phyloP scores from a whole-genome alignment of 2,113 vertebrate species.

The Semicossyphus pulcher region DNA sequence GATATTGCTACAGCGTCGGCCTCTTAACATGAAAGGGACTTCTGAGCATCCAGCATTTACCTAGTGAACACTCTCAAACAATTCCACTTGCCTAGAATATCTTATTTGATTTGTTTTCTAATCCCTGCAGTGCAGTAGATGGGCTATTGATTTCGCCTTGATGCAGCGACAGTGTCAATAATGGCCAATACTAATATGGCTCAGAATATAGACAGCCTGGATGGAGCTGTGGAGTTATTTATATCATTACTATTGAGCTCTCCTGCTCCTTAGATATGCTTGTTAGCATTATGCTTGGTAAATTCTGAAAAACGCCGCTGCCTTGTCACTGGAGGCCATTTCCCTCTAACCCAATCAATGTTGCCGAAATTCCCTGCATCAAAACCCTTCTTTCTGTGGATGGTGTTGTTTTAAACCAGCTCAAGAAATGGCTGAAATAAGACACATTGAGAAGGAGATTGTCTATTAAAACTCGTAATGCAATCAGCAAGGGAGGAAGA shows the following conservation, averaged over 20 bases:
- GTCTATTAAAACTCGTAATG: conserved; percentile 40
- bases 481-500: conserved; percentile 41
- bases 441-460: conserved; percentile 3
- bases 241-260: conserved; percentile 51
- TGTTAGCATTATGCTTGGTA: conserved; percentile 52
- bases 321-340: conserved; percentile 29
- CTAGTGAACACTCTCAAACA: conserved; percentile 33
- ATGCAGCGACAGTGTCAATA: conserved; percentile 46
- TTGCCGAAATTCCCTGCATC: background rate
- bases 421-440: conserved; percentile 5
- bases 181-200: conserved; percentile 41
- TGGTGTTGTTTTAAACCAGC: conserved; percentile 5
- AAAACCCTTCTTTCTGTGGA: background rate
- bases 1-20: conserved; percentile 24
- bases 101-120: conserved; percentile 49
- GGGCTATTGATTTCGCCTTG: conserved; percentile 53
- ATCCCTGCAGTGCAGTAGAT: conserved; percentile 40
- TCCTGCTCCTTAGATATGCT: conserved; percentile 30
- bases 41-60: conserved; percentile 42
- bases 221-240: conserved; percentile 52
- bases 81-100: conserved; percentile 55
- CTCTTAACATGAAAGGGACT: conserved; percentile 51
- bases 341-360: conserved; percentile 39
- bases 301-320: conserved; percentile 23
- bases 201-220: conserved; percentile 36